phyloP scores from a whole-genome alignment of 2,888 invertebrate genomes.

The Sycophila texana region DNA sequence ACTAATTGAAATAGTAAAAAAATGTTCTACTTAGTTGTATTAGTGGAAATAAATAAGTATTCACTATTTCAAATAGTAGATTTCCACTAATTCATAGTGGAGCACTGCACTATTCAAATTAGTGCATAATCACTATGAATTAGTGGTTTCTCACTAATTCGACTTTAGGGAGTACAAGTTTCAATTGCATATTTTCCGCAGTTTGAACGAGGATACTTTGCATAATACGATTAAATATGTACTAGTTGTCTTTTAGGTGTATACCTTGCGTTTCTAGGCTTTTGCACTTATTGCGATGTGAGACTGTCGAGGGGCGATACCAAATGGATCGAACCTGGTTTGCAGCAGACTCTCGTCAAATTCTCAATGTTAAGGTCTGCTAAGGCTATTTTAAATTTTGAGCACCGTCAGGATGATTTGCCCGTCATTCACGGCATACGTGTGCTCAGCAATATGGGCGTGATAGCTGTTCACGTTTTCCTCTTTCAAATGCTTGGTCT shows the following conservation, averaged over 20 bases:
- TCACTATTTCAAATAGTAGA: too few species aligned
- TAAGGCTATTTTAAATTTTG: background rate
- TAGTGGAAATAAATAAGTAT: too few species aligned
- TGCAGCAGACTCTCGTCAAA: background rate
- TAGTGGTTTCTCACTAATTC: too few species aligned
- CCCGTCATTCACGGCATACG: slow-evolving; percentile 60
- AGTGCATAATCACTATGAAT: too few species aligned
- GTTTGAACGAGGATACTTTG: too few species aligned
- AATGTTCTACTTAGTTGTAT: too few species aligned
- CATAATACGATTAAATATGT: too few species aligned
- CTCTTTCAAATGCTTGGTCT: background rate
- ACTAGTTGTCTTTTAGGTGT: background rate
- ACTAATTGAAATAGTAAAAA: too few species aligned
- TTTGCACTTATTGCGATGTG: slow-evolving; percentile 11
- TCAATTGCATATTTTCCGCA: background rate
- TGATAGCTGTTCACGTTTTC: slow-evolving; percentile 66
- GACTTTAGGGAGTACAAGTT: too few species aligned
- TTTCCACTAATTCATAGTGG: too few species aligned
- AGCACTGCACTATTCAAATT: too few species aligned
- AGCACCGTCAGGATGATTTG: background rate
- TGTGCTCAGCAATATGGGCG: slow-evolving; percentile 75
- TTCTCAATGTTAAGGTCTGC: slow-evolving; percentile 23
- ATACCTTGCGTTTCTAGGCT: background rate
- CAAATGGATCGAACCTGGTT: too few species aligned
- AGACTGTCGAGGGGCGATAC: background rate